Percentiles rank a stretch among this genome's conserved stretches.
Evolutionary conservation across 2,113 vertebrate genomes (phyloP).

Genomic region (Penelope pileata): DNA sequence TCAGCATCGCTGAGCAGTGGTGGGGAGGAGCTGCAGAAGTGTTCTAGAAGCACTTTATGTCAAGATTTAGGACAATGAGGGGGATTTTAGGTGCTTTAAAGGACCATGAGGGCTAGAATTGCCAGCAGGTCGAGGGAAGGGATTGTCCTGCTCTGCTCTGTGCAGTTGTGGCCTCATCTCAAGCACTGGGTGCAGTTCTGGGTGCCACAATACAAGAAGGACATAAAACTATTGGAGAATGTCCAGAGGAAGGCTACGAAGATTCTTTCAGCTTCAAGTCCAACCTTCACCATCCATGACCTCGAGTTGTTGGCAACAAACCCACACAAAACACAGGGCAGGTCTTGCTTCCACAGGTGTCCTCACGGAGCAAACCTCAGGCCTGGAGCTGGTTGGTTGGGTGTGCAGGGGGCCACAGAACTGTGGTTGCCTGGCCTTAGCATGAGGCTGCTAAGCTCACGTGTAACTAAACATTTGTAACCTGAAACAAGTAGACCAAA

Average conservation of each 20-base stretch:
- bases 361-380: background rate
- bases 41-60: background rate
- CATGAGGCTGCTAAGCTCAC: background rate
- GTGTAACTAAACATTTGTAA: background rate
- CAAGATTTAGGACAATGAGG: background rate
- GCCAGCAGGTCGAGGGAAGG: too few species aligned
- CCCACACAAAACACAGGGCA: fast-evolving
- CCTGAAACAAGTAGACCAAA: background rate
- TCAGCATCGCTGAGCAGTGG: background rate
- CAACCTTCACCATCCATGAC: background rate
- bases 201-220: too few species aligned
- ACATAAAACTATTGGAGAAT: too few species aligned
- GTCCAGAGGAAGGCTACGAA: too few species aligned
- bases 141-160: too few species aligned
- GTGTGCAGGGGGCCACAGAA: background rate
- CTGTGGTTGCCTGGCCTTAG: background rate
- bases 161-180: too few species aligned
- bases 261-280: background rate
- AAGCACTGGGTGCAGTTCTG: too few species aligned
- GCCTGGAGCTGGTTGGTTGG: background rate
- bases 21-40: background rate
- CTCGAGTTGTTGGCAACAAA: background rate
- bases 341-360: background rate
- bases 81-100: too few species aligned
- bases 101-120: too few species aligned